Evolutionary conservation across 2,113 vertebrate species (phyloP).

Genomic region (Oryzias woworae): DNA sequence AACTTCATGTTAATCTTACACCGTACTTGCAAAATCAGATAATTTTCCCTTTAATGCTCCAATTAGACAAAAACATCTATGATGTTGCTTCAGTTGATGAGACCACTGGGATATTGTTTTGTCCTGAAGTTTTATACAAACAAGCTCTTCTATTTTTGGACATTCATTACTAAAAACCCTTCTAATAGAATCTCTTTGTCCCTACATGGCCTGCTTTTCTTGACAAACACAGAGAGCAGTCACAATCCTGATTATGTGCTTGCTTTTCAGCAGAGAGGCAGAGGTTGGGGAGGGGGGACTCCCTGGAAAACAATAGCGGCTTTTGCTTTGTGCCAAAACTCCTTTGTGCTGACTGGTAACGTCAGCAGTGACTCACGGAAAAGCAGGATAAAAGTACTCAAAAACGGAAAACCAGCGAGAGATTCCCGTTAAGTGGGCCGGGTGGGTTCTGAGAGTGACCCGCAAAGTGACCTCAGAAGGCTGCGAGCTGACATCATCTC

Average conservation of each 20-base stretch:
- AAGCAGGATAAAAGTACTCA: constrained; percentile 10
- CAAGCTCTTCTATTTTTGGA: too few relatives aligned
- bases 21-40: too few relatives aligned
- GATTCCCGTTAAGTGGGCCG: too few relatives aligned
- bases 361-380: constrained; percentile 48
- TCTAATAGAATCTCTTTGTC: too few relatives aligned
- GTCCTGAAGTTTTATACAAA: too few relatives aligned
- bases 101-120: too few relatives aligned
- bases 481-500: not conserved
- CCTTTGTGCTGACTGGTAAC: constrained; percentile 7
- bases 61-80: too few relatives aligned
- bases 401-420: constrained; percentile 36
- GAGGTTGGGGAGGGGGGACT: constrained; percentile 3
- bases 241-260: not conserved
- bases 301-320: constrained; percentile 47
- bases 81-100: too few relatives aligned
- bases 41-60: too few relatives aligned
- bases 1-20: too few relatives aligned
- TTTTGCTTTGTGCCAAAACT: constrained; percentile 20
- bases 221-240: not conserved
- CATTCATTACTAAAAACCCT: too few relatives aligned
- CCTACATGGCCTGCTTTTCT: not conserved
- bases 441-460: not conserved
- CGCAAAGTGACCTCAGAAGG: constrained; percentile 7
- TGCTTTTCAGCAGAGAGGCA: too few relatives aligned